Evolutionary conservation across 2,888 invertebrate species (phyloP).

Genomic region (Thumatha senex): DNA sequence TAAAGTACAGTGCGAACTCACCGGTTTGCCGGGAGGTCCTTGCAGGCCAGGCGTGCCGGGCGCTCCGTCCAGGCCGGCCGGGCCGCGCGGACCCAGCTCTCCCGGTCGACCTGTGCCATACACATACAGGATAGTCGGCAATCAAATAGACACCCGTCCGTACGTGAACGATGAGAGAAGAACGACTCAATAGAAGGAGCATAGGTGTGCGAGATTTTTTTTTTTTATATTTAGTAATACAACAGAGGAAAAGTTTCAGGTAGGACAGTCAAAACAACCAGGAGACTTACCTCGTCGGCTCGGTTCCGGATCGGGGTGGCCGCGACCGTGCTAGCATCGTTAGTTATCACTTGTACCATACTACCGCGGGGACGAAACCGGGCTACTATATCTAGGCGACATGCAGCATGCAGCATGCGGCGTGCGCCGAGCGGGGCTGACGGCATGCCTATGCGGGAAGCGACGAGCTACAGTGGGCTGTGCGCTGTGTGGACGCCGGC

Average conservation of each 20-base stretch:
- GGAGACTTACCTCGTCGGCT: constrained; percentile 3
- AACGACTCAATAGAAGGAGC: too few relatives aligned
- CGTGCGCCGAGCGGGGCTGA: too few relatives aligned
- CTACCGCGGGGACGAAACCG: constrained; percentile 27
- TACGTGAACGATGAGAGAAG: too few relatives aligned
- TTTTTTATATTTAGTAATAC: too few relatives aligned
- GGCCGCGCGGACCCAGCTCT: constrained; percentile 89
- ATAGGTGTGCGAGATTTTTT: too few relatives aligned
- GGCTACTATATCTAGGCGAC: constrained; percentile 23
- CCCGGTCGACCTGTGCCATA: constrained; percentile 87
- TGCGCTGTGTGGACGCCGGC: background rate
- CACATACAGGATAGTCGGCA: background rate
- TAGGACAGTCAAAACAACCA: background rate
- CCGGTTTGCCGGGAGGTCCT: constrained; percentile 93
- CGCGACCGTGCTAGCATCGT: constrained; percentile 12
- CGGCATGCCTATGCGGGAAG: background rate
- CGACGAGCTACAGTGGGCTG: background rate
- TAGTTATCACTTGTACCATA: constrained; percentile 65
- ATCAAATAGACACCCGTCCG: too few relatives aligned
- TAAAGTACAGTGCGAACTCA: constrained; percentile 57
- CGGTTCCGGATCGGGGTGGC: background rate
- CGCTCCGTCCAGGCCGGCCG: constrained; percentile 88
- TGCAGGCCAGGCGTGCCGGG: constrained; percentile 93
- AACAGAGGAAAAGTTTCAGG: too few relatives aligned
- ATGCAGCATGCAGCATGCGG: constrained; percentile 24